Evolutionary conservation across 2,113 vertebrate genomes (phyloP), one percentile per base, ranked within the genome.

Genomic region (Pachyramphus minor): DNA sequence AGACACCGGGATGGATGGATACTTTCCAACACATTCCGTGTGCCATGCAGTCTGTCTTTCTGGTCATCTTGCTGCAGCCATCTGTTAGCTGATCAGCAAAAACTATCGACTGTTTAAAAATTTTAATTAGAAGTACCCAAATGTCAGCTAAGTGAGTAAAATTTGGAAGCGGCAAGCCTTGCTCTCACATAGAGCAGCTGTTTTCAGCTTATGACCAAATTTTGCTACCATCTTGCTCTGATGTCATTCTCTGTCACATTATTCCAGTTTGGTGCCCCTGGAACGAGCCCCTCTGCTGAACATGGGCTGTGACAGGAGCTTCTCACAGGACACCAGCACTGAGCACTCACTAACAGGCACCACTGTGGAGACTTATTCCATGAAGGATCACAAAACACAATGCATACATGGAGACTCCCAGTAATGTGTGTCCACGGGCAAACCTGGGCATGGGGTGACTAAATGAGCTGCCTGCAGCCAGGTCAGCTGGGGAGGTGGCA

Each of bases 51-150:
- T 63, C 81, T 89, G 82, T 55, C 87, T 90, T 90, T 94, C 89
- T 85, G 78, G 96, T 92, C 96, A 94, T 82, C 94, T 77, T 79
- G 93, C 84, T 89, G 92, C 88, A 93, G 89, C 97, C 98, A 97
- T 97, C 97, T 98, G 97, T 90, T 96, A 87, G 59, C 94, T 95
- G 95, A 97, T 85, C 96, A 95, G 79, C 91, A 84, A 95, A 97
- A 94, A 44, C 67, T 87, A 97, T 45, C 89, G 95, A 94, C 95
- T 97, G 95, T 92, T 96, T 28, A 66, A 90, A 97, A 97, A 85
- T 90, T 95, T 95, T 96, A 98, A 98, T 97, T 97, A 97, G 95
- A 95, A 89, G 83, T 83, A 96, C 92, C 86, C 93, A 96, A 97
- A 96, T 95, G 97, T 91, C 84, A 93, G 90, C 78, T 74, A 89